Conservation (phyloP, 2,797 vertebrate genomes). For the Lepus oiostolus region DNA sequence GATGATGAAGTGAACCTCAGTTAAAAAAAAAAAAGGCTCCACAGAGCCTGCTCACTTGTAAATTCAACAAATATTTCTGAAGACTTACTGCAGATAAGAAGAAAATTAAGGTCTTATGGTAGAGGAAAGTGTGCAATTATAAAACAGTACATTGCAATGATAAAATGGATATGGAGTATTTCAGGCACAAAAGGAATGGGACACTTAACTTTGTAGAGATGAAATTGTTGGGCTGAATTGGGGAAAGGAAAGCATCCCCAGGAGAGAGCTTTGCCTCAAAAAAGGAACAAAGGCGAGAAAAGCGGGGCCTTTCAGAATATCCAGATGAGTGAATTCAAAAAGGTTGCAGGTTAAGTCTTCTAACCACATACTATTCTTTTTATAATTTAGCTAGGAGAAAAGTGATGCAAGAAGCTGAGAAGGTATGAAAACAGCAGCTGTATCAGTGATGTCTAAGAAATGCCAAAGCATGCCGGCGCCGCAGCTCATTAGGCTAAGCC, state of each 20-base stretch:
- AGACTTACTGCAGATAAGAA: neutral
- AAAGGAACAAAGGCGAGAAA: neutral
- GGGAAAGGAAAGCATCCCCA: neutral
- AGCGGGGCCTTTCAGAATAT: neutral
- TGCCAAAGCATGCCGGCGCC: neutral
- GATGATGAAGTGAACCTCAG: neutral
- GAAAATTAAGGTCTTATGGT: neutral
- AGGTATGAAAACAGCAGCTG: neutral
- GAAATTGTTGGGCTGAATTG: neutral
- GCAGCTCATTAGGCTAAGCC: no score
- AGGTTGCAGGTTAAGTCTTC: neutral
- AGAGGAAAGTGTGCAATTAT: neutral
- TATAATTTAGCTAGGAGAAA: neutral
- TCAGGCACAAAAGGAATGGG: neutral
- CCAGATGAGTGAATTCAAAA: neutral
- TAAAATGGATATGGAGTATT: neutral
- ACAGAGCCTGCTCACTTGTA: neutral
- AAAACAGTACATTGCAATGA: neutral
- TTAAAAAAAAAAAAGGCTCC: constrained; percentile 10
- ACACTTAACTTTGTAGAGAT: neutral
- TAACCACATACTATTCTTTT: neutral
- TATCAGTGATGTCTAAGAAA: neutral
- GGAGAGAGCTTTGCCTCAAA: neutral
- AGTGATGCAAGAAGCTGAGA: neutral
- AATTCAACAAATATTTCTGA: constrained; percentile 34